A percentile compares a stretch with the other conserved stretches of the same genome.
phyloP scores from a whole-genome alignment of 2,797 vertebrate genomes.

The Paedocypris micromegethes region DNA sequence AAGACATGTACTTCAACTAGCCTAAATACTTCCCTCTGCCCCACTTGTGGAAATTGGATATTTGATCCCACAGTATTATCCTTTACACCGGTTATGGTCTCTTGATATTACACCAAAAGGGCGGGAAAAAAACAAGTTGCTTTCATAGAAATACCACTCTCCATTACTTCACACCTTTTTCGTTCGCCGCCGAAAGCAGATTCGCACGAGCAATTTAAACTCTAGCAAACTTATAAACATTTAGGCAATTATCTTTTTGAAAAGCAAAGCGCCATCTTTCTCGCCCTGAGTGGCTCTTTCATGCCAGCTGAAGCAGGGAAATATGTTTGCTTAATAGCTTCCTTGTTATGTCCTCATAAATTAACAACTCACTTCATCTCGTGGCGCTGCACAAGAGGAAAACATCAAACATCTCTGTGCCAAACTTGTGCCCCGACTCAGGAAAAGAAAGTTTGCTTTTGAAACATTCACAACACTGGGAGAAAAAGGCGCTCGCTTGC shows the following conservation, averaged over 20 bases:
- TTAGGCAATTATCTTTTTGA: constrained; percentile 51
- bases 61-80: constrained; percentile 61
- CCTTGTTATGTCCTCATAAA: constrained; percentile 54
- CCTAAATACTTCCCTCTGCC: constrained; percentile 73
- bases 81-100: constrained; percentile 62
- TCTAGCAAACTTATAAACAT: constrained; percentile 50
- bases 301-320: constrained; percentile 47
- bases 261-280: constrained; percentile 45
- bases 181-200: neutral
- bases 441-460: constrained; percentile 47
- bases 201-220: constrained; percentile 42
- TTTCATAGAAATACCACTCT: too few species aligned
- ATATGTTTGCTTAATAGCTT: constrained; percentile 53
- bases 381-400: constrained; percentile 37
- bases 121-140: too few species aligned
- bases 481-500: constrained; percentile 21
- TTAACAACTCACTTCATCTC: constrained; percentile 48
- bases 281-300: constrained; percentile 46
- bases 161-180: too few species aligned
- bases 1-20: constrained; percentile 70
- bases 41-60: constrained; percentile 72
- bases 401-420: constrained; percentile 46
- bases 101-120: constrained; percentile 51
- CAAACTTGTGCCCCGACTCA: constrained; percentile 40
- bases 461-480: constrained; percentile 40